Percentiles rank a stretch among this genome's conserved stretches.
Evolutionary conservation across 1,140 invertebrate genomes (phyloP).

Genomic region (Lucilia cuprina): DNA sequence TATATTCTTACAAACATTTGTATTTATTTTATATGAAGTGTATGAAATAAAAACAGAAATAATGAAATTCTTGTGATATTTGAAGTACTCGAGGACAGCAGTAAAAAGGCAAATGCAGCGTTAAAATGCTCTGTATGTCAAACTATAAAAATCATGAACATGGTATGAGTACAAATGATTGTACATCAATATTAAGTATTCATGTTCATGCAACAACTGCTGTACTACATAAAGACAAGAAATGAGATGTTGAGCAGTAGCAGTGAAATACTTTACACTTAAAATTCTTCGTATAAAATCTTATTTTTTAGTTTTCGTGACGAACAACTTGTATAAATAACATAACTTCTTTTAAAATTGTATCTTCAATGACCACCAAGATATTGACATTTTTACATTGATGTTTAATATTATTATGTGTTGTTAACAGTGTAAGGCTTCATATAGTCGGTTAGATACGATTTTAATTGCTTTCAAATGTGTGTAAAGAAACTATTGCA

Average conservation of each 20-base stretch:
- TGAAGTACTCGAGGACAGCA: neutral
- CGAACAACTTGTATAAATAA: too few relatives aligned
- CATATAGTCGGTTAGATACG: too few relatives aligned
- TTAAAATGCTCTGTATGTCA: neutral
- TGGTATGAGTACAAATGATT: neutral
- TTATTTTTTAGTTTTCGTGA: too few relatives aligned
- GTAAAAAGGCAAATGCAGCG: slow-evolving; percentile 13
- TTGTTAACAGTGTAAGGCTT: too few relatives aligned
- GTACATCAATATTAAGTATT: slow-evolving; percentile 10
- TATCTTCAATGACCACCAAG: too few relatives aligned
- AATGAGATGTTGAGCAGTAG: neutral
- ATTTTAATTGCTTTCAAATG: neutral
- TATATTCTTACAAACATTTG: neutral
- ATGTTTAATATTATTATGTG: too few relatives aligned
- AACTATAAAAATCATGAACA: neutral
- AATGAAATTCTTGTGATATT: neutral
- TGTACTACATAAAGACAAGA: too few relatives aligned
- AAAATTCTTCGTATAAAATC: too few relatives aligned
- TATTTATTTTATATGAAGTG: neutral
- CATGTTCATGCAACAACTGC: neutral
- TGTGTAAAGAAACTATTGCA: neutral
- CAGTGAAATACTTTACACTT: too few relatives aligned
- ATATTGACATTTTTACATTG: too few relatives aligned
- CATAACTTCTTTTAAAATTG: too few relatives aligned
- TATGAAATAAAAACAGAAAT: neutral